These are phyloP conservation scores for Lanius collurio DNA, from an alignment of 2,113 vertebrate species.

Conservation along the genomic window DNA sequence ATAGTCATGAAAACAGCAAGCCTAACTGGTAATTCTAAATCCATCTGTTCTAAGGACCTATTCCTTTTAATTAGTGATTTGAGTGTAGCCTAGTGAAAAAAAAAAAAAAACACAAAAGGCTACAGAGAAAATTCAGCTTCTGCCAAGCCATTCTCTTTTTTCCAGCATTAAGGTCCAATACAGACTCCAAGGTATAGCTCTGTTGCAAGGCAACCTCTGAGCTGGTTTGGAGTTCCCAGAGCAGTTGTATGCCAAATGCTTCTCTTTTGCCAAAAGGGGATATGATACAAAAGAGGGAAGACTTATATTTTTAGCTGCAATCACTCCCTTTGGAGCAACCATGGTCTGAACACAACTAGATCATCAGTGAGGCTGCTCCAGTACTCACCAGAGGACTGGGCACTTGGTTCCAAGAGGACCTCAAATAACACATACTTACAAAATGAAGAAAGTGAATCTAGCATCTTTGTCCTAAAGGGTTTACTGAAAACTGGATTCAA, in stretches of 20 bases:
- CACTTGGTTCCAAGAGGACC: not conserved
- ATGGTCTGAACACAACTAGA: not conserved
- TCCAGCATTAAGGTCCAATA: not conserved
- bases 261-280: not conserved
- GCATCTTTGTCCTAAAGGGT: not conserved
- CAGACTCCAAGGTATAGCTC: not conserved
- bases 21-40: not conserved
- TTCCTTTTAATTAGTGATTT: not conserved
- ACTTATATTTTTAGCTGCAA: not conserved
- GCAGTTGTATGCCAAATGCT: not conserved
- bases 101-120: not conserved
- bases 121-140: not conserved
- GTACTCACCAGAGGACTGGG: not conserved
- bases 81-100: not conserved
- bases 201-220: not conserved
- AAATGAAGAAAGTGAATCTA: not conserved
- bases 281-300: not conserved
- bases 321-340: not conserved
- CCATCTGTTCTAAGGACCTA: not conserved
- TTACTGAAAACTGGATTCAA: not conserved
- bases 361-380: not conserved
- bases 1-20: not conserved
- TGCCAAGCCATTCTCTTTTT: not conserved
- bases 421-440: not conserved
- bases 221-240: not conserved